These are phyloP conservation scores for Siniperca knerii DNA, from an alignment of 2,113 vertebrate species.

Conservation along the genomic window DNA sequence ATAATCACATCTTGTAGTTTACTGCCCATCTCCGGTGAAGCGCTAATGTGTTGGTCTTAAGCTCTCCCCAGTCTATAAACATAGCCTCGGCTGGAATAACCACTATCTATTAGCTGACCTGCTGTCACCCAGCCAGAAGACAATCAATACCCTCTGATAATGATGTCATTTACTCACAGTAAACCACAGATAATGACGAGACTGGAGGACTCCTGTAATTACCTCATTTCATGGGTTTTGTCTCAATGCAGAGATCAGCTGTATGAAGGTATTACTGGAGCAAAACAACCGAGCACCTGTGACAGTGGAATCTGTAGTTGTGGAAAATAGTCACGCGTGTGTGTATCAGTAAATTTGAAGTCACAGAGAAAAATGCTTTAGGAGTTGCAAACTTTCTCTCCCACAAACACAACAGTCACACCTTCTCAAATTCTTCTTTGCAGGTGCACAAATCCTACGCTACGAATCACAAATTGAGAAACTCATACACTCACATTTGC, in stretches of 20 bases:
- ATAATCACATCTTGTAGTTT: constrained; percentile 48
- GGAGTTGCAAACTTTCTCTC: no score
- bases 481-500: no score
- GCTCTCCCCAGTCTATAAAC: constrained; percentile 61
- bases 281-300: no score
- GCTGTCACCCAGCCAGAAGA: constrained; percentile 58
- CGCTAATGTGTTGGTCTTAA: constrained; percentile 42
- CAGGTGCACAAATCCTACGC: no score
- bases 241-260: constrained; percentile 24
- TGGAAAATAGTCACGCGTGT: no score
- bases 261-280: no score
- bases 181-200: constrained; percentile 53
- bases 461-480: no score
- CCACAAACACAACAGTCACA: no score
- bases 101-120: constrained; percentile 75
- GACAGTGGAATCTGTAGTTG: no score
- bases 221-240: constrained; percentile 60
- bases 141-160: constrained; percentile 74
- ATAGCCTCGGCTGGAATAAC: constrained; percentile 54
- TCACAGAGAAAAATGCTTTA: no score
- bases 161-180: constrained; percentile 74
- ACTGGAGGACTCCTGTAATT: constrained; percentile 55
- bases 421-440: no score
- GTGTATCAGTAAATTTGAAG: no score
- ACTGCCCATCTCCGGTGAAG: constrained; percentile 18